Base-by-base conservation (phyloP, 1,140 invertebrate genomes). In the Drosophila tsacasi region DNA sequence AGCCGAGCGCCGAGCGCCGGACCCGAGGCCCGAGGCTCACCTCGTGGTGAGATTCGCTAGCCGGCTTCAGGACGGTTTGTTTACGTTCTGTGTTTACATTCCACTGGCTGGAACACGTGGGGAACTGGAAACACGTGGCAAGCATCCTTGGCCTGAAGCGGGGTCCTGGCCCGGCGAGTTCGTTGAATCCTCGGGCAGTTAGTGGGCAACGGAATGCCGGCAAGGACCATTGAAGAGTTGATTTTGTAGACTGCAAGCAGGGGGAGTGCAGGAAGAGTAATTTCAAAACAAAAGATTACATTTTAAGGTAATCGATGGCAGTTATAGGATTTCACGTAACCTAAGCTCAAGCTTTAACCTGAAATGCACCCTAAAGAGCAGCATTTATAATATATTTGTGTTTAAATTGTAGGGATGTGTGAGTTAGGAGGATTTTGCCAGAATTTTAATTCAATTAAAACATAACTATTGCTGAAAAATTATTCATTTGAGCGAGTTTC, bases 31-130 rank as follows among this genome's bases (percentile, higher is more conserved):
- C 15, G 37, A 9, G 57, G 35, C 13, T 17, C 83, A 79, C 47
- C 71, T 39, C 57, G 64, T 55, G 82, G 82, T 85, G 83, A 40
- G 8, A 55, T 67, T 37, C 17, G 0, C 13, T n/a, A 37, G 19
- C 13, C 37, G 44, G 79, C 78, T 76, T 62, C 46, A 46, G 12
- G 42, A 21, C 32, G 50, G 50, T 86, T 77, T 85, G 82, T 85
- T 85, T 85, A 85, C 82, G 64, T 85, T 85, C 61, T 81, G 15
- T 85, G 83, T 85, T 85, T 85, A 85, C 79, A 55, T 85, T 85
- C 82, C 83, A 79, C n/a, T n/a, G 46, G 27, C 32, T 39, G 35
- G 32, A 55, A 55, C 0, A 6, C n/a, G 7, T 7, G 10, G 49
- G 10, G 4, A 9, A 44, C 79, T 64, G 55, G 47, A 64, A 73